phyloP scores from a whole-genome alignment of 2,888 invertebrate genomes.

The Mythimna pallens region DNA sequence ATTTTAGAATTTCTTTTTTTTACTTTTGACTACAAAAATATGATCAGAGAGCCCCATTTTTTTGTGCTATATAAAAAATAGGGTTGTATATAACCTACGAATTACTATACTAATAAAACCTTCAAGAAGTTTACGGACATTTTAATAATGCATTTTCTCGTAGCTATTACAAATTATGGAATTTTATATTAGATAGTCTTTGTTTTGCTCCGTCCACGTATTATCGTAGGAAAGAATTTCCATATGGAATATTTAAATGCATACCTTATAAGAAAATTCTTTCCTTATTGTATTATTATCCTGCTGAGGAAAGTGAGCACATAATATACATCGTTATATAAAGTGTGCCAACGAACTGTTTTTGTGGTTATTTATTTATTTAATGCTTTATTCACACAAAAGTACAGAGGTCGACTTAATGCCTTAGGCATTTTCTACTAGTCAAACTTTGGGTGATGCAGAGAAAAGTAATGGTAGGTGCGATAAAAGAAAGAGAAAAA shows the following conservation, averaged over 20 bases:
- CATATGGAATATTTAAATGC: constrained; percentile 58
- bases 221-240: constrained; percentile 53
- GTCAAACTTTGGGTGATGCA: too few relatives aligned
- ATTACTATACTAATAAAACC: neutral
- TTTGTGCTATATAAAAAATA: too few relatives aligned
- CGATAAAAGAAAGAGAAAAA: too few relatives aligned
- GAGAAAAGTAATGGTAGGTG: too few relatives aligned
- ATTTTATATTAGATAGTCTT: constrained; percentile 43
- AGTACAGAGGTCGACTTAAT: too few relatives aligned
- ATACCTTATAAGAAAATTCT: constrained; percentile 53
- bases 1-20: too few relatives aligned
- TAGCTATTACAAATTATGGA: constrained; percentile 48
- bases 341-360: neutral
- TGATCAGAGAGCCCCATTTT: too few relatives aligned
- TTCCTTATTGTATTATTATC: constrained; percentile 51
- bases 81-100: neutral
- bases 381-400: too few relatives aligned
- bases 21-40: too few relatives aligned
- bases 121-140: constrained; percentile 7
- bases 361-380: neutral
- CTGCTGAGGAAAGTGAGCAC: constrained; percentile 8
- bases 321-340: constrained; percentile 1
- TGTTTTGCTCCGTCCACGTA: constrained; percentile 48
- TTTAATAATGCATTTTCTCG: constrained; percentile 45
- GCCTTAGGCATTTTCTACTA: too few relatives aligned